These are phyloP conservation scores for Deroplatys truncata DNA, from an alignment of 2,888 invertebrate genomes.

Conservation along the genomic window DNA sequence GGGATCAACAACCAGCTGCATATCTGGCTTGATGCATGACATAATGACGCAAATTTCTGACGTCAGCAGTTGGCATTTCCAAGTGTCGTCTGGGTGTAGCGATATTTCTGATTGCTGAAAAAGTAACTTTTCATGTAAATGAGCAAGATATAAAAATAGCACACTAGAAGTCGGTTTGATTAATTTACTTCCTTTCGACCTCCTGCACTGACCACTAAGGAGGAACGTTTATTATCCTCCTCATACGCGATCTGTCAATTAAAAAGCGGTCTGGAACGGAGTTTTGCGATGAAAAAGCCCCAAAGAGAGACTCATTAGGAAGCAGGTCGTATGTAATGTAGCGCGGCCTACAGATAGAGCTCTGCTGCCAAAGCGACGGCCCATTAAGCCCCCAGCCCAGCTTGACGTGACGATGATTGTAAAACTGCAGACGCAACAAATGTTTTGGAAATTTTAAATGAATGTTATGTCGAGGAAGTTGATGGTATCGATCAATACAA, in stretches of 20 bases:
- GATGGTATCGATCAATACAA: not conserved
- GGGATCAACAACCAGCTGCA: not conserved
- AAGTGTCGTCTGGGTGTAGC: not conserved
- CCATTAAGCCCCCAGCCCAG: not conserved
- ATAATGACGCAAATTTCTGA: not conserved
- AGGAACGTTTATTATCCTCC: not conserved
- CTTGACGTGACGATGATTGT: not conserved
- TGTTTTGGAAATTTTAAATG: not conserved
- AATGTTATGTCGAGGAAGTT: not conserved
- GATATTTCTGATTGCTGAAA: not conserved
- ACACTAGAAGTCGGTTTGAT: not conserved
- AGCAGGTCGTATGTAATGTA: not conserved
- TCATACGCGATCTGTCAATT: not conserved
- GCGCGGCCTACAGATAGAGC: not conserved
- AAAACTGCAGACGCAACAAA: not conserved
- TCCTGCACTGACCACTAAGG: not conserved
- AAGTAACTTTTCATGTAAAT: too few relatives aligned
- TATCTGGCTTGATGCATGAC: not conserved
- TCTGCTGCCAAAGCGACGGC: not conserved
- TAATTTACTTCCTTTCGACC: not conserved
- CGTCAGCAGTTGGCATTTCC: not conserved
- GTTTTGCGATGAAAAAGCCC: not conserved
- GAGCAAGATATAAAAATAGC: not conserved
- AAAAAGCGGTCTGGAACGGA: not conserved
- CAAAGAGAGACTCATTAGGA: not conserved